These are phyloP conservation scores for Ivindomyrus marchei DNA, from an alignment of 2,113 vertebrate species.

Conservation along the genomic window DNA sequence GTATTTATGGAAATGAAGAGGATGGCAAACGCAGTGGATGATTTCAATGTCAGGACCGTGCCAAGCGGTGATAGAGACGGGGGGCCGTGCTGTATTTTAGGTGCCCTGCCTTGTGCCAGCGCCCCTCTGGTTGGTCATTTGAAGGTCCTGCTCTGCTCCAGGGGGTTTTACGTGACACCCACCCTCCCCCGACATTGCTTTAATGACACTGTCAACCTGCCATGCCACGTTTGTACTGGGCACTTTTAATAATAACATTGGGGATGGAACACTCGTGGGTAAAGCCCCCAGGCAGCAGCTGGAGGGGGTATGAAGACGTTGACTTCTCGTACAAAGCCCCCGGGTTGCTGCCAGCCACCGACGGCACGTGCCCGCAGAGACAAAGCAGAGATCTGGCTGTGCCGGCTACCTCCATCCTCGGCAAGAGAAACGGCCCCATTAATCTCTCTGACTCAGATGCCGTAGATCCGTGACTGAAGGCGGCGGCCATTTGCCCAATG, in stretches of 20 bases:
- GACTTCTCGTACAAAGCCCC: neutral
- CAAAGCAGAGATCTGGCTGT: neutral
- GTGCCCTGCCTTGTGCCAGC: neutral
- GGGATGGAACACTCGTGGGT: neutral
- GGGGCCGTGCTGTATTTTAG: constrained; percentile 9
- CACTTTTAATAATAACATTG: neutral
- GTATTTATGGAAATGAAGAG: neutral
- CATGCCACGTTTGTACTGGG: neutral
- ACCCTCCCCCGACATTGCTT: constrained; percentile 13
- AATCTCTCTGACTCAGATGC: neutral
- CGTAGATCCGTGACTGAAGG: neutral
- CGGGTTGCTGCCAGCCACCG: neutral
- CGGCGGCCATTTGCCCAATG: neutral
- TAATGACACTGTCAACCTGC: neutral
- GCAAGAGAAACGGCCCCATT: neutral
- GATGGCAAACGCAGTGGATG: neutral
- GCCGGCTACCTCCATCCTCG: neutral
- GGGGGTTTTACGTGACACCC: constrained; percentile 14
- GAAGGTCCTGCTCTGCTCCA: constrained; percentile 32
- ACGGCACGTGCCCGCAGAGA: neutral
- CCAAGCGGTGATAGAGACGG: neutral
- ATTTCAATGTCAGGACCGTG: neutral
- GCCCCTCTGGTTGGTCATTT: constrained; percentile 23
- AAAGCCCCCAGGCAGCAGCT: neutral
- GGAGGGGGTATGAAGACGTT: neutral